Percentiles rank a stretch among this genome's conserved stretches.
phyloP scores from a whole-genome alignment of 2,113 vertebrate genomes.

The Cebus imitator region DNA sequence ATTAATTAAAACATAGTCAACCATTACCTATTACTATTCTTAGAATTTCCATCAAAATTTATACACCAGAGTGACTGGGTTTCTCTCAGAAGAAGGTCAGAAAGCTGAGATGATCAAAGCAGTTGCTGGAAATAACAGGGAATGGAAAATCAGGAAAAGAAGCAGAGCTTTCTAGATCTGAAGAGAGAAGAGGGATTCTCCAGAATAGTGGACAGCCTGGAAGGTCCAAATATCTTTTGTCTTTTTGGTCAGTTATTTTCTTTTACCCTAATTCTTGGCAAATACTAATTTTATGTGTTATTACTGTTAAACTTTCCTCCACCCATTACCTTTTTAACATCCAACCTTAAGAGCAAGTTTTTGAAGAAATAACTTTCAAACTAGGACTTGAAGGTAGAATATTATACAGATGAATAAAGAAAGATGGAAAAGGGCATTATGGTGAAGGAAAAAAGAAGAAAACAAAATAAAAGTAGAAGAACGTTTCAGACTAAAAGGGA shows the following conservation, averaged over 20 bases:
- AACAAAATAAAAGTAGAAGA: not conserved
- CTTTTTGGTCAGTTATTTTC: not conserved
- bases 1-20: too few relatives aligned
- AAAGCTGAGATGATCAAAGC: not conserved
- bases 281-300: not conserved
- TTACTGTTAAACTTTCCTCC: not conserved
- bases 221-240: too few relatives aligned
- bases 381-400: not conserved
- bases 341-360: not conserved
- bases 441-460: not conserved
- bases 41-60: not conserved
- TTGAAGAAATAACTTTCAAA: not conserved
- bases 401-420: not conserved
- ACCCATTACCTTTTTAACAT: not conserved
- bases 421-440: not conserved
- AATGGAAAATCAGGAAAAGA: not conserved
- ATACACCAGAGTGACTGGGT: not conserved
- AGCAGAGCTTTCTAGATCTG: too few relatives aligned
- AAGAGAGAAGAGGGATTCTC: not conserved
- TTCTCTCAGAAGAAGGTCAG: not conserved
- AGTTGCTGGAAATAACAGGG: not conserved
- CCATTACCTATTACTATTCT: not conserved
- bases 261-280: not conserved
- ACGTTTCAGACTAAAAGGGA: not conserved
- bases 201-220: fast-evolving